These are phyloP conservation scores for Ormyrus thymus DNA, from an alignment of 2,888 invertebrate genomes.

Conservation along the genomic window DNA sequence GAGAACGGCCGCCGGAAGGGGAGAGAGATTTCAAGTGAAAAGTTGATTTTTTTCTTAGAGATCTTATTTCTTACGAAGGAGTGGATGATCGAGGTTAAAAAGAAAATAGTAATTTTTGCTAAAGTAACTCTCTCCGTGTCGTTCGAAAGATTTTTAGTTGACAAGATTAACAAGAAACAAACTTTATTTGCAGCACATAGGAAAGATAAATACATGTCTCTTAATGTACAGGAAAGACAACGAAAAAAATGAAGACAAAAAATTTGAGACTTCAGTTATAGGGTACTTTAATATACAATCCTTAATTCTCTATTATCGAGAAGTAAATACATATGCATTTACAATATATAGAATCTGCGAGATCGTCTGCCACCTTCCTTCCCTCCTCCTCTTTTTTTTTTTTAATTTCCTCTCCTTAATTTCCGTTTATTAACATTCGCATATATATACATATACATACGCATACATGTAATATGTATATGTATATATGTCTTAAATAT, in stretches of 20 bases:
- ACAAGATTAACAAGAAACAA: slow-evolving; percentile 50
- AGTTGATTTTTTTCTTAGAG: too few species aligned
- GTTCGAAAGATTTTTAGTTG: too few species aligned
- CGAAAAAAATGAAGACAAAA: slow-evolving; percentile 34
- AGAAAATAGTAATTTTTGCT: too few species aligned
- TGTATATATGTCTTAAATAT: slow-evolving; percentile 18
- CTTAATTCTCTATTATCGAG: slow-evolving; percentile 63
- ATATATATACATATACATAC: slow-evolving; percentile 21
- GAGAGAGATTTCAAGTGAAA: too few species aligned
- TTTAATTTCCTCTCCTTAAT: slow-evolving; percentile 1
- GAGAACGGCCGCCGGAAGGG: too few species aligned
- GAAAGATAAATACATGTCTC: slow-evolving; percentile 54
- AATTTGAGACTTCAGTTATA: slow-evolving; percentile 58
- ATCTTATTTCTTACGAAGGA: too few species aligned
- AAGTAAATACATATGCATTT: slow-evolving; percentile 63
- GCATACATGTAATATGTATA: slow-evolving; percentile 36
- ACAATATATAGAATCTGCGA: slow-evolving; percentile 58
- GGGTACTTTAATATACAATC: slow-evolving; percentile 65
- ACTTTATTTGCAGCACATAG: slow-evolving; percentile 55
- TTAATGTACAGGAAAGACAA: slow-evolving; percentile 44
- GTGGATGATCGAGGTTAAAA: too few species aligned
- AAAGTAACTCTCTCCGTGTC: too few species aligned
- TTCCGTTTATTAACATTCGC: slow-evolving; percentile 43
- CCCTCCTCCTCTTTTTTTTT: slow-evolving; percentile 11
- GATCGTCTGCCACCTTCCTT: slow-evolving; percentile 45